phyloP scores from a whole-genome alignment of 2,797 vertebrate species.

The Lacerta bilineata region DNA sequence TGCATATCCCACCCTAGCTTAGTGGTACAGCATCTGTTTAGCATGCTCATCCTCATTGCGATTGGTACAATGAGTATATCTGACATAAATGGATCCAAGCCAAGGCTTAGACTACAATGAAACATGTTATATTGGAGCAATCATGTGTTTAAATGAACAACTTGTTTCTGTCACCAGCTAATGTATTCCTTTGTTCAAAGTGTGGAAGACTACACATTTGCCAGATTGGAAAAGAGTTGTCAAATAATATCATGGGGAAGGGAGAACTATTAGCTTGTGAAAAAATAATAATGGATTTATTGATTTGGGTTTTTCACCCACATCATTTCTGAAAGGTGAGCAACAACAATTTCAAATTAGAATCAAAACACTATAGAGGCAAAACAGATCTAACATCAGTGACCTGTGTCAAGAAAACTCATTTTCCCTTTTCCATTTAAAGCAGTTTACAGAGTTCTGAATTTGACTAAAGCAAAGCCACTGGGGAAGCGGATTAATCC shows the following conservation, averaged over 20 bases:
- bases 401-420: background rate
- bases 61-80: background rate
- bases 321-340: background rate
- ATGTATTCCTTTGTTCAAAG: background rate
- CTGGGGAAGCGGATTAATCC: background rate
- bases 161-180: background rate
- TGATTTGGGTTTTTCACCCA: background rate
- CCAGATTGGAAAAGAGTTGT: background rate
- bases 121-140: background rate
- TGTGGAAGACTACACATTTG: background rate
- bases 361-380: background rate
- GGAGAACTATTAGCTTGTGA: background rate
- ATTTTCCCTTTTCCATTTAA: background rate
- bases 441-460: background rate
- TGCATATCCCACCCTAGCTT: too few species aligned
- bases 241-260: background rate
- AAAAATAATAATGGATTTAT: background rate
- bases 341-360: background rate
- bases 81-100: too few species aligned
- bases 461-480: background rate
- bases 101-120: background rate
- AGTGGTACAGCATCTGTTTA: too few species aligned
- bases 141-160: background rate
- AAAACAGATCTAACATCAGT: background rate
- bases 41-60: background rate